Base-by-base conservation (phyloP, 2,797 vertebrate species). In the Scleropages formosus region DNA sequence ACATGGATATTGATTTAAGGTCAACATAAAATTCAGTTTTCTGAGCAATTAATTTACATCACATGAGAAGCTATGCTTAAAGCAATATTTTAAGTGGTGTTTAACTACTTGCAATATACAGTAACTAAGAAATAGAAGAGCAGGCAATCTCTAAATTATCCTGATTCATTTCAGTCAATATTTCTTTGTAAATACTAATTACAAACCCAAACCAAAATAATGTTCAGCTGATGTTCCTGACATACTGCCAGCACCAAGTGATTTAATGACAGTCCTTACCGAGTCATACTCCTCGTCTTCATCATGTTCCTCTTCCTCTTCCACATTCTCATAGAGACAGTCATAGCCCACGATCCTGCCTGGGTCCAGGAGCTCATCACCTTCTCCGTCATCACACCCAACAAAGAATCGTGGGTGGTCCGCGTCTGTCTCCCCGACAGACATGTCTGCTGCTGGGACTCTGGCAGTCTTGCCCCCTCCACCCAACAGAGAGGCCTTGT, bases 371-470 rank as follows among this genome's bases (percentile, higher is more conserved):
- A 90, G 75, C 73, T 94, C 93, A 66, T 95, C 92, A 31, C 87
- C 83, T 79, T 93, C 94, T 8, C 88, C 87, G 77, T 95, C 94
- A 80, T 95, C 94, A 74, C 89, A 90, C 8, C 94, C 94, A 72
- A 95, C 93, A 11, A 95, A 96, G 84, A 96, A 96, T 65, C 90
- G 90, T 1, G 94, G 92, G 74, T 87, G 82, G 69, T 93, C 93
- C 0, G 78, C 85, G 51, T 86, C 85, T 1, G 78, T 58, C 65
- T 84, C 83, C 6, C 82, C 87, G 80, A 89, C 89, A 80, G 92
- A 92, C 91, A 92, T 89, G 81, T 62, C 74, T 80, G 80, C 59
- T 31, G 47, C 20, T 7, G 61, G 46, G 44, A 11, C 11, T 62
- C 26, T 26, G 44, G 56, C 44, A 67, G 56, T 56, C 56, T 16